These are phyloP conservation scores for Jacana jacana DNA, from an alignment of 2,113 vertebrate species.

Conservation along the genomic window DNA sequence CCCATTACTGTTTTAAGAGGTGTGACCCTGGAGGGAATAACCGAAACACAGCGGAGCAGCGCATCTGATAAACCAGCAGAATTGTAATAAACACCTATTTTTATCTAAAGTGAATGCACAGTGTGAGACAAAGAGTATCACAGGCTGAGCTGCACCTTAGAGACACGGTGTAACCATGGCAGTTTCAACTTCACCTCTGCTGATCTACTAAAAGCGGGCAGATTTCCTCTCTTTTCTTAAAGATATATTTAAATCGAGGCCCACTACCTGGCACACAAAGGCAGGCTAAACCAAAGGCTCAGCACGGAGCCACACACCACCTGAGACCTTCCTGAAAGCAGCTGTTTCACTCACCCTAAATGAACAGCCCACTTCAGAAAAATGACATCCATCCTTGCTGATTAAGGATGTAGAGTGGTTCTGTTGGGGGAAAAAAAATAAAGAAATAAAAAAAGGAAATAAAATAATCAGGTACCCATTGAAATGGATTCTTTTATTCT, in stretches of 20 bases:
- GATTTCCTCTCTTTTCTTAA: neutral
- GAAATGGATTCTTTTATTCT: neutral
- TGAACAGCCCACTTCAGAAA: constrained; percentile 77
- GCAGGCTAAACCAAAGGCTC: neutral
- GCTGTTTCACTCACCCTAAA: constrained; percentile 71
- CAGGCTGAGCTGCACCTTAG: neutral
- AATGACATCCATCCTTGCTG: constrained; percentile 69
- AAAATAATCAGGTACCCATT: neutral
- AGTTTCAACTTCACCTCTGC: neutral
- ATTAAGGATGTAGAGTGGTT: neutral
- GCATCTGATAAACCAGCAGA: neutral
- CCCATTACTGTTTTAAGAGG: neutral
- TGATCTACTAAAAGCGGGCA: neutral
- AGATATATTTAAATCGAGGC: neutral
- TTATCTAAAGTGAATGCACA: neutral
- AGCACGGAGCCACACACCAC: neutral
- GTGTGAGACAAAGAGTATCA: neutral
- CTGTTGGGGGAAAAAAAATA: constrained; percentile 38
- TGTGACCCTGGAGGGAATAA: neutral
- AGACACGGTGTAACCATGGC: neutral
- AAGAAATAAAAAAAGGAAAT: neutral
- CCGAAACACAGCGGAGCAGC: neutral
- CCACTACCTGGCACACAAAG: neutral
- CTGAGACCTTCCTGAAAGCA: neutral
- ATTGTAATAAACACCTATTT: neutral